Percentiles rank a stretch among this genome's conserved stretches.
Evolutionary conservation across 2,797 vertebrate genomes (phyloP).

Genomic region (Haliaeetus albicilla): DNA sequence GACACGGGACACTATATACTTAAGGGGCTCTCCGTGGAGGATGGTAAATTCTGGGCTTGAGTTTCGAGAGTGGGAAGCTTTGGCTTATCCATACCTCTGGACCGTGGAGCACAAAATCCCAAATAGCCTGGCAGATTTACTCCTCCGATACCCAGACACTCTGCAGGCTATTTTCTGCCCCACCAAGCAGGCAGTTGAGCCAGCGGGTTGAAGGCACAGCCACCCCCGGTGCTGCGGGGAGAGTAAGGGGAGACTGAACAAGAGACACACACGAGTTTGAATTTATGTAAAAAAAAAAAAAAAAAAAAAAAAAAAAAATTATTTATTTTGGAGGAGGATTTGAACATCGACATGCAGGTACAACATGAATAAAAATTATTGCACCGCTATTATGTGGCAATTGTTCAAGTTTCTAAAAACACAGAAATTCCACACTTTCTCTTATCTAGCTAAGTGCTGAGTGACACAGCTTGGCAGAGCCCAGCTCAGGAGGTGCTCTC

Average conservation of each 20-base stretch:
- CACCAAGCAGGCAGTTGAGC: background rate
- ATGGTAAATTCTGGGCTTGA: background rate
- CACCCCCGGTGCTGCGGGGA: accelerated
- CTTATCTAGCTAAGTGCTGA: constrained; percentile 63
- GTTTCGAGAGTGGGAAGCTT: background rate
- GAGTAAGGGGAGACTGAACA: background rate
- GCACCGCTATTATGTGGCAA: constrained; percentile 80
- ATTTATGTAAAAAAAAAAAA: constrained; percentile 72
- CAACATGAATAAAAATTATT: constrained; percentile 89
- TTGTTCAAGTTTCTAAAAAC: constrained; percentile 74
- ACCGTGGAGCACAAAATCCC: background rate
- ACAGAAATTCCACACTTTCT: constrained; percentile 67
- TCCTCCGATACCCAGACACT: background rate
- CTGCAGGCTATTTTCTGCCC: background rate
- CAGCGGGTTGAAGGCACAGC: background rate
- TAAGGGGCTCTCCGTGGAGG: accelerated
- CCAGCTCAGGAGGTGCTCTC: constrained; percentile 46
- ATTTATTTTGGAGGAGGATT: constrained; percentile 84
- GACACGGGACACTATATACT: background rate
- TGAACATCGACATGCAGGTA: constrained; percentile 88
- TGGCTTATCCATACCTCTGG: background rate
- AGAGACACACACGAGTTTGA: background rate
- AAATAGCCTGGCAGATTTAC: background rate
- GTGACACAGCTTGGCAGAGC: constrained; percentile 47
- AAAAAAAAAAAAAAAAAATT: constrained; percentile 68